Conservation (phyloP, 2,113 vertebrate genomes). For the Ranitomeya imitator region DNA sequence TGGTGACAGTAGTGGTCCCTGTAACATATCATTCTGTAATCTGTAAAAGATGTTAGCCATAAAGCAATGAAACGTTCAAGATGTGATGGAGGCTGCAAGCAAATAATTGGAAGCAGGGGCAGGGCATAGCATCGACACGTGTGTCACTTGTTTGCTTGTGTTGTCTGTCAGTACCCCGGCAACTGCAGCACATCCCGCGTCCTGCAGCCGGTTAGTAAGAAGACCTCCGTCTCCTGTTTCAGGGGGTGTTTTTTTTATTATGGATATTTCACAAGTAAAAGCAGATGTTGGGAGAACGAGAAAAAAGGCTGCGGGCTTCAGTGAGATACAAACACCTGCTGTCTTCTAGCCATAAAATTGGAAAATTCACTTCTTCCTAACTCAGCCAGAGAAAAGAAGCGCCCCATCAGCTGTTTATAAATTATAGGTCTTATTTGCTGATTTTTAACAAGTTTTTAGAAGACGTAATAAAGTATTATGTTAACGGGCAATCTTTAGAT, state of each 20-base stretch:
- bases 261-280: constrained; percentile 27
- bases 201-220: neutral
- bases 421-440: neutral
- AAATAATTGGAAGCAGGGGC: constrained; percentile 9
- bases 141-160: constrained; percentile 36
- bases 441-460: neutral
- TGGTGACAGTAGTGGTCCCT: too few species aligned
- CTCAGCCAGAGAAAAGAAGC: neutral
- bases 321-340: constrained; percentile 34
- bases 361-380: neutral
- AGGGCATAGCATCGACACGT: neutral
- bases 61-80: neutral
- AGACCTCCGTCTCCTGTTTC: constrained; percentile 22
- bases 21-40: neutral
- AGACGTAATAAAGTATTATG: neutral
- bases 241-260: constrained; percentile 26
- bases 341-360: neutral
- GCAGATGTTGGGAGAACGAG: constrained; percentile 32
- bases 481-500: too few species aligned
- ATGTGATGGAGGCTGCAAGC: neutral
- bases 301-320: neutral
- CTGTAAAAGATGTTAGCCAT: neutral
- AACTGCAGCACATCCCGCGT: constrained; percentile 12
- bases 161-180: constrained; percentile 39
- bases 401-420: neutral